Conservation (phyloP, 2,797 vertebrate genomes). For the Myioborus miniatus region DNA sequence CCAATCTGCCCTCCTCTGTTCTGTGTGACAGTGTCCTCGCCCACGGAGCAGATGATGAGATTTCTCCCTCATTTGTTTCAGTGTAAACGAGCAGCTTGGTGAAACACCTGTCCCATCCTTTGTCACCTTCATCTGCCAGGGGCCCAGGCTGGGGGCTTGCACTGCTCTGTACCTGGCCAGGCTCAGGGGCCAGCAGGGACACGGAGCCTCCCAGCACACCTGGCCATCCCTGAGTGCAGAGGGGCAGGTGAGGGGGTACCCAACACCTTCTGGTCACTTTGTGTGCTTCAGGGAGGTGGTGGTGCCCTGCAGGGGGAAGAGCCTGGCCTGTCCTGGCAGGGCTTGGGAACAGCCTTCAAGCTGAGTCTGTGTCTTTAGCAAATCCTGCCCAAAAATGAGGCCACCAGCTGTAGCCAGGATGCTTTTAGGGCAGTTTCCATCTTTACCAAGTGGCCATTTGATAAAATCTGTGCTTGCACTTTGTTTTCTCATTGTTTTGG, state of each 20-base stretch:
- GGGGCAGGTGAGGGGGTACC: rapidly evolving
- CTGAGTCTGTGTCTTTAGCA: neutral
- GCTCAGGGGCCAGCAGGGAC: neutral
- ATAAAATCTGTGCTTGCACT: neutral
- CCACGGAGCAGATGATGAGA: neutral
- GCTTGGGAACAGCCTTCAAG: neutral
- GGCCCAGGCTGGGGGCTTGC: neutral
- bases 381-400: neutral
- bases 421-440: neutral
- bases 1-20: neutral
- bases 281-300: neutral
- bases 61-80: neutral
- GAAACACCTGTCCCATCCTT: neutral
- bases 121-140: neutral
- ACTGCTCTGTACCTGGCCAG: neutral
- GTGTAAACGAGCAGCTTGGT: neutral
- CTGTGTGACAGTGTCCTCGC: neutral
- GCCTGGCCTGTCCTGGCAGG: neutral
- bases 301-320: neutral
- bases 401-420: neutral
- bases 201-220: rapidly evolving
- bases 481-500: neutral
- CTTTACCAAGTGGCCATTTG: neutral
- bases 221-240: neutral
- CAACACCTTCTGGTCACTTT: neutral